Evolutionary conservation across 1,140 invertebrate genomes (phyloP), one percentile per base, ranked within the genome.

Genomic region (Muscidifurax raptorellus): DNA sequence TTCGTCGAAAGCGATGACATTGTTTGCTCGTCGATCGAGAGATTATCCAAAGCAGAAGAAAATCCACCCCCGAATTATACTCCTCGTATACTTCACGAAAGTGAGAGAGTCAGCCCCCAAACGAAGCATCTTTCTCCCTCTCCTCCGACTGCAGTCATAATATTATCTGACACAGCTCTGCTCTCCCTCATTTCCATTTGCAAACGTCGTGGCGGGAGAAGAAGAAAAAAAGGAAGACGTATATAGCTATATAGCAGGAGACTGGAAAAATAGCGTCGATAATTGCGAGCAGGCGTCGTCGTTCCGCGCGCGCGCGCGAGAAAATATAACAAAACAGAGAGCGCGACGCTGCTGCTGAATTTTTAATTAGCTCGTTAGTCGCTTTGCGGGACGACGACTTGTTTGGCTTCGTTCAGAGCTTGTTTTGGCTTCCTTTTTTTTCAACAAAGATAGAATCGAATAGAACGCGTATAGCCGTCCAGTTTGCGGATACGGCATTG

Each of bases 351-450:
- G 6, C 52, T 59, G 22, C 66, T 69, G 66, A 69, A 69, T 69
- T 69, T 69, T 69, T 69, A 69, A 69, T 69, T 69, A 69, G 66
- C 66, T 30, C 66, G 28, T 69, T 69, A 69, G 66, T 69, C 66
- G 66, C 25, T 28, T 69, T 69, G 25, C 66, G 25, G 66, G 52
- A 22, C 18, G 22, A 7, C 22, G 15, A 59, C 52, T 59, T 59
- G 52, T n/a, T 59, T 59, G 18, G 52, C 52, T 59, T 59, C 22
- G 52, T n/a, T 59, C 22, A n/a, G 52, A 59, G 22, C 18, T 22
- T 59, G 22, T 59, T 59, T 59, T 59, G 36, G n/a, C n/a, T 13
- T 47, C 18, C 22, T 59, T 59, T 59, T 7, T 59, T 59, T 59
- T 59, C 36, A 0, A n/a, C 52, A 59, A 47, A n/a, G 22, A 7